These are phyloP conservation scores for Trissolcus brochymenae DNA, from an alignment of 2,888 invertebrate species.

Conservation along the genomic window DNA sequence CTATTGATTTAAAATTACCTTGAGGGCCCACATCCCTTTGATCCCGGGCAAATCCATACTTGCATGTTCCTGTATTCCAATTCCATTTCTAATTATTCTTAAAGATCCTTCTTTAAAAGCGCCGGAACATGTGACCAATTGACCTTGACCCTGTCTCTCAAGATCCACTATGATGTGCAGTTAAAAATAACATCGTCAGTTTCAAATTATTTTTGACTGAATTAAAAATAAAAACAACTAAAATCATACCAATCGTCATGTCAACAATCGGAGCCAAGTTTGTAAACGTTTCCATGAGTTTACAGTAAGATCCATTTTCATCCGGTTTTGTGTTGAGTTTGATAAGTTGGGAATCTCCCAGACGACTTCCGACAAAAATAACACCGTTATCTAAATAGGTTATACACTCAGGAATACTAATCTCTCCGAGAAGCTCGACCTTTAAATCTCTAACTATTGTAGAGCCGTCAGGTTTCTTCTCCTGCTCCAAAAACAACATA, in stretches of 20 bases:
- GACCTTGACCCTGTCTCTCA: slow-evolving; percentile 97
- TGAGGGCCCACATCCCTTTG: slow-evolving; percentile 98
- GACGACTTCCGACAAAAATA: slow-evolving; percentile 94
- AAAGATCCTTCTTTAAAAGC: slow-evolving; percentile 98
- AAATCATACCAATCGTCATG: slow-evolving; percentile 85
- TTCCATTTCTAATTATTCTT: slow-evolving; percentile 97
- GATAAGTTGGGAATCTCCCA: slow-evolving; percentile 97
- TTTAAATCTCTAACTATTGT: slow-evolving; percentile 92
- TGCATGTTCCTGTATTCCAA: slow-evolving; percentile 98
- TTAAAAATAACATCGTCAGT: slow-evolving; percentile 2
- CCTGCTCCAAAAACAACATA: slow-evolving; percentile 94
- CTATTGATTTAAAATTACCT: slow-evolving; percentile 68
- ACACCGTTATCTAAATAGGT: slow-evolving; percentile 99
- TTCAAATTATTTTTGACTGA: not conserved
- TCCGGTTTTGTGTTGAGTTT: slow-evolving; percentile 90
- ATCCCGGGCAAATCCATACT: slow-evolving; percentile 97
- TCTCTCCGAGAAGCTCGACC: slow-evolving; percentile 93
- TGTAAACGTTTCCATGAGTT: slow-evolving; percentile 96
- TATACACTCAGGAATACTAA: slow-evolving; percentile 96
- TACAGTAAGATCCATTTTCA: slow-evolving; percentile 92
- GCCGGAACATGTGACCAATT: slow-evolving; percentile 98
- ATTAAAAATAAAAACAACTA: slow-evolving; percentile 1
- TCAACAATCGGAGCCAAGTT: slow-evolving; percentile 98
- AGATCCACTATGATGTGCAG: slow-evolving; percentile 83
- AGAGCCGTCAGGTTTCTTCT: slow-evolving; percentile 86